A percentile compares a stretch with the other conserved stretches of the same genome.
phyloP scores from a whole-genome alignment of 1,140 invertebrate species.

The Drosophila nikananu region DNA sequence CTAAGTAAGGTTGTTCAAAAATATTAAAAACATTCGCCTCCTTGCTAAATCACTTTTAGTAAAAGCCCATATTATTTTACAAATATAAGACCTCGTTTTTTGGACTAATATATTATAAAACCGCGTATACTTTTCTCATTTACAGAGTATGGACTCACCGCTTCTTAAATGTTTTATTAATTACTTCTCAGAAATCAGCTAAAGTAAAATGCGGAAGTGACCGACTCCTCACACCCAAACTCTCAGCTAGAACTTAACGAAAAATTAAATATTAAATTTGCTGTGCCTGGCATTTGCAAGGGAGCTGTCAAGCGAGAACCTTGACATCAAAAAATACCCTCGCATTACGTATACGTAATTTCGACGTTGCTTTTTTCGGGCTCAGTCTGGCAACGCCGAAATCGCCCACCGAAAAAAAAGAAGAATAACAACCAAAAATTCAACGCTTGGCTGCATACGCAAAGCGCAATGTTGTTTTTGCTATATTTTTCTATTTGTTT shows the following conservation, averaged over 20 bases:
- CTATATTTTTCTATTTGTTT: slow-evolving; percentile 11
- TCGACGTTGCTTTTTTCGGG: slow-evolving; percentile 21
- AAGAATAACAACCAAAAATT: slow-evolving; percentile 56
- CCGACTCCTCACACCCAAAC: slow-evolving; percentile 25
- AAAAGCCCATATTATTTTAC: not conserved
- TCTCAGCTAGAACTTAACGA: slow-evolving; percentile 27
- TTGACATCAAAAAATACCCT: slow-evolving; percentile 69
- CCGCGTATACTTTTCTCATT: not conserved
- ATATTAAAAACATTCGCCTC: not conserved
- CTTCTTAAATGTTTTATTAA: slow-evolving; percentile 76
- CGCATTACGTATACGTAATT: slow-evolving; percentile 66
- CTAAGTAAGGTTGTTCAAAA: too few relatives aligned
- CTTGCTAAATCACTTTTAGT: not conserved
- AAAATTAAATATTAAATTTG: slow-evolving; percentile 42
- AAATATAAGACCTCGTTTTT: too few relatives aligned
- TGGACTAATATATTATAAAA: too few relatives aligned
- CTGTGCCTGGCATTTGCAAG: not conserved
- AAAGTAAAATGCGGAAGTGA: slow-evolving; percentile 72
- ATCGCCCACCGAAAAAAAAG: slow-evolving; percentile 18
- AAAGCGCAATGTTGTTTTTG: slow-evolving; percentile 35
- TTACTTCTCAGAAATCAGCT: slow-evolving; percentile 62
- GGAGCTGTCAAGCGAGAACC: slow-evolving; percentile 19
- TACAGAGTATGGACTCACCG: not conserved
- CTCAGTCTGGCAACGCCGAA: slow-evolving; percentile 64
- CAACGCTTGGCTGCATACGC: slow-evolving; percentile 80